phyloP scores from a whole-genome alignment of 2,888 invertebrate genomes.

The Drosophila seclusa region DNA sequence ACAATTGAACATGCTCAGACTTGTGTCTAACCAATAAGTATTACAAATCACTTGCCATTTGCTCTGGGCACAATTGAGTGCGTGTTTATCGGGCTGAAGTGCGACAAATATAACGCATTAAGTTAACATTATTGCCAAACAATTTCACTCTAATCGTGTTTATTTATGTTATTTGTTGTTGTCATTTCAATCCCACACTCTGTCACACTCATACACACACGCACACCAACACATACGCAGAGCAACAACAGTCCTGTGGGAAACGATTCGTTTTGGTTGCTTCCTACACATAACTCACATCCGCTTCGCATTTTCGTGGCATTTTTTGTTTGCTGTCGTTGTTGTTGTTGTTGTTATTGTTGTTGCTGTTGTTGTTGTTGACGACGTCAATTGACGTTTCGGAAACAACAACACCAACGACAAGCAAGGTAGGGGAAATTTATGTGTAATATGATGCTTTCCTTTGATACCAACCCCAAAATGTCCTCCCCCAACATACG shows the following conservation, averaged over 20 bases:
- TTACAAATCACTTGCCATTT: constrained; percentile 51
- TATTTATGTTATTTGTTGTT: constrained; percentile 54
- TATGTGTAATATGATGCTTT: constrained; percentile 53
- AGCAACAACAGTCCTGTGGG: constrained; percentile 19
- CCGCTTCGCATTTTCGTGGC: constrained; percentile 62
- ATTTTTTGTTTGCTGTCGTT: constrained; percentile 19
- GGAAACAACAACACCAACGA: constrained; percentile 24
- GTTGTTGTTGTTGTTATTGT: neutral
- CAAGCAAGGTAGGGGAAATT: constrained; percentile 27
- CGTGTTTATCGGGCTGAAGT: constrained; percentile 51
- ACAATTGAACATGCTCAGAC: constrained; percentile 34
- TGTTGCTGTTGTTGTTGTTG: constrained; percentile 18
- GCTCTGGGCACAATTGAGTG: constrained; percentile 40
- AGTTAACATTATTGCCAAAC: constrained; percentile 68
- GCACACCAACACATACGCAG: neutral
- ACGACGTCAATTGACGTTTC: constrained; percentile 33
- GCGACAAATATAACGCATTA: constrained; percentile 54
- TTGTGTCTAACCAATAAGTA: constrained; percentile 45
- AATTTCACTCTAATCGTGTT: constrained; percentile 64
- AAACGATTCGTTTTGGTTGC: constrained; percentile 55
- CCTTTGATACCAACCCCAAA: constrained; percentile 11
- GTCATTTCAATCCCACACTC: constrained; percentile 31
- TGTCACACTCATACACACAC: constrained; percentile 5
- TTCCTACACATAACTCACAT: constrained; percentile 69
- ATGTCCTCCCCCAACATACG: neutral